These are phyloP conservation scores for Rutpela maculata DNA, from an alignment of 2,888 invertebrate species.

Conservation along the genomic window DNA sequence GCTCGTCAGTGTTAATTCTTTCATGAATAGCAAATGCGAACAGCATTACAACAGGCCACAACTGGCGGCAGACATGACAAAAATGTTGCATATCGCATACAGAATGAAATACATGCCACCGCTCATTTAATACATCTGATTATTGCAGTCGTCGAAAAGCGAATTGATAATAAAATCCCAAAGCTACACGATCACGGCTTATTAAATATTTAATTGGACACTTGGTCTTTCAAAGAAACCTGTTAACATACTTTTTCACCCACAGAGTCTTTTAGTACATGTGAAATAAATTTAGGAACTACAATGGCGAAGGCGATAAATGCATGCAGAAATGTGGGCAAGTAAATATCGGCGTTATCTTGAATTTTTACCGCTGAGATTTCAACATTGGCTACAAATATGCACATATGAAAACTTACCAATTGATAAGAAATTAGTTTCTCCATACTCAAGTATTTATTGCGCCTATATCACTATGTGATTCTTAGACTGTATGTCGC, in stretches of 20 bases:
- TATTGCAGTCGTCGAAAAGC: slow-evolving; percentile 42
- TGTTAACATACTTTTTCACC: slow-evolving; percentile 30
- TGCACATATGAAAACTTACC: no score
- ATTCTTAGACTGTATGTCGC: no score
- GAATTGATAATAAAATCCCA: slow-evolving; percentile 40
- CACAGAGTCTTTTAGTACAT: slow-evolving; percentile 20
- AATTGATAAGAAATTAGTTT: no score
- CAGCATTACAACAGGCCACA: slow-evolving; percentile 41
- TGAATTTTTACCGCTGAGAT: no score
- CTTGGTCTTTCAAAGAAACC: slow-evolving; percentile 8
- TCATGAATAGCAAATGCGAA: slow-evolving; percentile 51
- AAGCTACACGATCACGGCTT: slow-evolving; percentile 27
- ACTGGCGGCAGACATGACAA: slow-evolving; percentile 24
- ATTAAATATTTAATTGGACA: slow-evolving; percentile 39
- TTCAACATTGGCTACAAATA: no score
- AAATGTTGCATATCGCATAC: slow-evolving; percentile 29
- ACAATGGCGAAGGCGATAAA: not conserved
- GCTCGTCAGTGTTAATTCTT: slow-evolving; percentile 48
- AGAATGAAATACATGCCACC: slow-evolving; percentile 25
- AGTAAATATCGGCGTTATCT: not conserved
- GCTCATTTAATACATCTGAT: slow-evolving; percentile 25
- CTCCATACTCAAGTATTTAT: no score
- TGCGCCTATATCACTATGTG: no score
- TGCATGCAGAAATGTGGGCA: not conserved
- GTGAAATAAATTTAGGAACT: not conserved